These are phyloP conservation scores for Oegoconia quadripuncta DNA, from an alignment of 2,888 invertebrate genomes.

Conservation along the genomic window DNA sequence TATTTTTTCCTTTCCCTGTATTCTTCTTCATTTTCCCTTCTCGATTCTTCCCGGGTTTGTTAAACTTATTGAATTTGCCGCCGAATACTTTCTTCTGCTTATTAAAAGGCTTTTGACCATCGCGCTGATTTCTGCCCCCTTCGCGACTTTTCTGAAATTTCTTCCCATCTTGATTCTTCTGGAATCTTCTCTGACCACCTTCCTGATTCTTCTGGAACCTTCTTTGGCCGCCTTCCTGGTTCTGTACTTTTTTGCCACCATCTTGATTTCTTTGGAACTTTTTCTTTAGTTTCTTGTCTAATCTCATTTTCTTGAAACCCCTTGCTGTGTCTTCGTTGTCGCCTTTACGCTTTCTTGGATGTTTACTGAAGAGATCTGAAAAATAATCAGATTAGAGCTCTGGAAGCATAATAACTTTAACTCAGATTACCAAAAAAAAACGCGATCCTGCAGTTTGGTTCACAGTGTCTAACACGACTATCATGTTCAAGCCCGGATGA, in stretches of 20 bases:
- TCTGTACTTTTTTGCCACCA: constrained; percentile 18
- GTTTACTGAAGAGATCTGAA: constrained; percentile 59
- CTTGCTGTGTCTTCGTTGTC: constrained; percentile 52
- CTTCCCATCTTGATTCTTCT: constrained; percentile 30
- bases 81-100: constrained; percentile 61
- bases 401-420: too few species aligned
- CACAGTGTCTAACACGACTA: too few species aligned
- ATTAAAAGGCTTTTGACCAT: constrained; percentile 31
- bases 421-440: too few species aligned
- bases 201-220: constrained; percentile 33
- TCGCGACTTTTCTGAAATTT: constrained; percentile 30
- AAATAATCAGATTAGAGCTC: too few species aligned
- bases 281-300: constrained; percentile 62
- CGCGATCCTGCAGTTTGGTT: too few species aligned
- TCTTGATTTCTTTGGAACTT: constrained; percentile 49
- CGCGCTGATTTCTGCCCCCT: constrained; percentile 21
- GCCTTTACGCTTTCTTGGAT: constrained; percentile 53
- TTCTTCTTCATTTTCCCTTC: constrained; percentile 26
- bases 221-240: constrained; percentile 29
- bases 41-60: constrained; percentile 37
- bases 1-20: constrained; percentile 45
- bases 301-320: constrained; percentile 67
- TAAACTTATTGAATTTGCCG: constrained; percentile 55
- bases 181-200: constrained; percentile 29
- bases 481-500: too few species aligned